Conservation (phyloP, 2,113 vertebrate genomes). For the Calidris pygmaea region DNA sequence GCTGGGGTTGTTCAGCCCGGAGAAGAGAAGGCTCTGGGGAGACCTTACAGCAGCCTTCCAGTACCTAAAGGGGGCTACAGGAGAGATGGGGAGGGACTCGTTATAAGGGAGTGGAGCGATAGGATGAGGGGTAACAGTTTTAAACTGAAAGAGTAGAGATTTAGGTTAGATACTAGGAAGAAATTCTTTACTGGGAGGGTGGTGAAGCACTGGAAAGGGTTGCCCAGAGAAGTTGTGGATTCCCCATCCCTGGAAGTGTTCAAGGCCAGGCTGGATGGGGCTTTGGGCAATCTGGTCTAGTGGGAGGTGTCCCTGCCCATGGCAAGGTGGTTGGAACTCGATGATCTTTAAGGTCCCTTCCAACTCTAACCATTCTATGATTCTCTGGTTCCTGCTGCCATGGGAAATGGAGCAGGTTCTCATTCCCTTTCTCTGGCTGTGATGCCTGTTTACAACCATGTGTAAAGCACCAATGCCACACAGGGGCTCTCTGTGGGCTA, state of each 20-base stretch:
- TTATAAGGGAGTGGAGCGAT: background rate
- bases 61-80: background rate
- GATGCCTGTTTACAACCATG: background rate
- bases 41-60: background rate
- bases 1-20: background rate
- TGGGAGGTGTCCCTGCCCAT: background rate
- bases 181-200: background rate
- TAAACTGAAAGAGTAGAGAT: background rate
- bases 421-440: background rate
- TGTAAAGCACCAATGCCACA: accelerated
- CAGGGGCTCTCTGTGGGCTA: background rate
- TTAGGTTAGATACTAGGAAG: background rate
- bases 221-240: background rate
- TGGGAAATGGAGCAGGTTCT: background rate
- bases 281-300: background rate
- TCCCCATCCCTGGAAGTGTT: background rate
- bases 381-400: background rate
- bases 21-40: background rate
- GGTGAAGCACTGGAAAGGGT: background rate
- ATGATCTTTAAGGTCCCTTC: background rate
- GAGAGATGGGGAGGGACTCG: background rate
- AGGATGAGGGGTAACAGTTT: background rate
- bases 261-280: background rate
- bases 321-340: background rate
- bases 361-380: background rate